Evolutionary conservation across 2,113 vertebrate genomes (phyloP).

Genomic region (Butorides virescens): DNA sequence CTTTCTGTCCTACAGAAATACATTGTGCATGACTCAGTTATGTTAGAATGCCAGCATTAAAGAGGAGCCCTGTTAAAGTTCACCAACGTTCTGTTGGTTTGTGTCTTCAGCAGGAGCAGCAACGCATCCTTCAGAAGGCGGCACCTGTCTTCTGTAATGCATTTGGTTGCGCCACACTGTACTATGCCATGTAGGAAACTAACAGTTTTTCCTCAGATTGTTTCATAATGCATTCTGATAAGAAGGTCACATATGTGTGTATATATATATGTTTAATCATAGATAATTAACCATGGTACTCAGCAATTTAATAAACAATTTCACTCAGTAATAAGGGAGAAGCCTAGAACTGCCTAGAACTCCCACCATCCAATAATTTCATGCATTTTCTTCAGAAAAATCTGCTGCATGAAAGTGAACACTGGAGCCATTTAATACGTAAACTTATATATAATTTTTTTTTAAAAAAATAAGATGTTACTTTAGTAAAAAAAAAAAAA

Average conservation of each 20-base stretch:
- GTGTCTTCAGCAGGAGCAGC: neutral
- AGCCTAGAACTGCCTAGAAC: conserved; percentile 42
- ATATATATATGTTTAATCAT: neutral
- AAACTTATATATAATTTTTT: conserved; percentile 56
- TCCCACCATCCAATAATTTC: conserved; percentile 70
- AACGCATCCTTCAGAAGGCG: neutral
- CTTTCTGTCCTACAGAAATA: neutral
- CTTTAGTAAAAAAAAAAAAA: neutral
- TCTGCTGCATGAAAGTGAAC: conserved; percentile 72
- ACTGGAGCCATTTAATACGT: conserved; percentile 75
- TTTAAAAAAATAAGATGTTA: neutral
- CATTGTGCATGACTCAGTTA: neutral
- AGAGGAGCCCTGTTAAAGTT: neutral
- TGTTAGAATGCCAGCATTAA: neutral
- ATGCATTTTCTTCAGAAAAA: conserved; percentile 77
- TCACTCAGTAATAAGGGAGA: neutral
- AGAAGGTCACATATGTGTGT: neutral
- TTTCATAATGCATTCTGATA: neutral
- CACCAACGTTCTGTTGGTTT: neutral
- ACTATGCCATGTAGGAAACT: neutral
- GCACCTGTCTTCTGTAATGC: neutral
- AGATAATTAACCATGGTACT: neutral
- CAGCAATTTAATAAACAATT: neutral
- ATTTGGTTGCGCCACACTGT: neutral
- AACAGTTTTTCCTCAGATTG: neutral